phyloP scores from a whole-genome alignment of 2,113 vertebrate species.

The Narcine bancroftii region DNA sequence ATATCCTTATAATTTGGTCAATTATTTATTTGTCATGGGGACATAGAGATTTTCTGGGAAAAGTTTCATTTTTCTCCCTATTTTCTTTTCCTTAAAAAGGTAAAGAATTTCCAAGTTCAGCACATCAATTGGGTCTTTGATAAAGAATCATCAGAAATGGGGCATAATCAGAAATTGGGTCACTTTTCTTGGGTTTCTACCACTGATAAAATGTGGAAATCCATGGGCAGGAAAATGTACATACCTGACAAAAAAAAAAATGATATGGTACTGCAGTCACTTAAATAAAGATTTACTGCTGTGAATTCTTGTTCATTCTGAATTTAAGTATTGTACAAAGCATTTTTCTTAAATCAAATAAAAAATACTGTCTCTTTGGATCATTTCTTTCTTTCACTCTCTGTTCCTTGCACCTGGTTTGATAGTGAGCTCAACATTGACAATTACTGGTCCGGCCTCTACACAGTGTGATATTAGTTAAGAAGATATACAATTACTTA shows the following conservation, averaged over 20 bases:
- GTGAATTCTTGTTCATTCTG: too few species aligned
- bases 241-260: neutral
- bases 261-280: too few species aligned
- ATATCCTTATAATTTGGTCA: neutral
- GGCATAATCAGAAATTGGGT: neutral
- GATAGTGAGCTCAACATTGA: too few species aligned
- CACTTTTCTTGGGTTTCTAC: neutral
- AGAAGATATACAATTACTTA: neutral
- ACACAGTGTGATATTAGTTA: neutral
- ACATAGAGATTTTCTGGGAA: neutral
- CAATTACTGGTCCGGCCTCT: too few species aligned
- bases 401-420: too few species aligned
- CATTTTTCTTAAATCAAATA: too few species aligned
- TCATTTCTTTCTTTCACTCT: too few species aligned
- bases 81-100: neutral
- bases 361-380: too few species aligned
- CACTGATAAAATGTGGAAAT: neutral
- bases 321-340: too few species aligned
- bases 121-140: neutral
- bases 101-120: neutral
- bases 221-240: neutral
- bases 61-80: neutral
- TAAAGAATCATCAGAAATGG: neutral
- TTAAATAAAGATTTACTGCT: too few species aligned
- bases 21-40: neutral